These are phyloP conservation scores for Parazoanthus swiftii DNA, from an alignment of 92 coral and sea anemone species.

Conservation along the genomic window DNA sequence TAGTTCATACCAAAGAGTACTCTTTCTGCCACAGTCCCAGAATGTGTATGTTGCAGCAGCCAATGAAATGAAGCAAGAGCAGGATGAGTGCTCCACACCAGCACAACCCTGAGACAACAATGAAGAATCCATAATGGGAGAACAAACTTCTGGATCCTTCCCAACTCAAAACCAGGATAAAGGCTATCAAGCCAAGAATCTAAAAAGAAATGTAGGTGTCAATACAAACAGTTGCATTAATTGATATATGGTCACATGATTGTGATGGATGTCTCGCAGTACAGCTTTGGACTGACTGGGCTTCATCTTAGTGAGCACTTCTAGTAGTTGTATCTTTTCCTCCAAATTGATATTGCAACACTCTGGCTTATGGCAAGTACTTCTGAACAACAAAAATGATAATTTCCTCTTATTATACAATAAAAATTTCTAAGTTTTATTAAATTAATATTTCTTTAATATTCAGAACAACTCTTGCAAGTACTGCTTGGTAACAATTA, in stretches of 20 bases:
- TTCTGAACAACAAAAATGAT: too few relatives aligned
- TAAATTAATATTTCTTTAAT: too few relatives aligned
- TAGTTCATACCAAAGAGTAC: conserved; percentile 79
- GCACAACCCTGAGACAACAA: conserved; percentile 86
- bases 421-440: too few relatives aligned
- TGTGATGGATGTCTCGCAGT: too few relatives aligned
- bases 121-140: conserved; percentile 98
- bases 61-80: conserved; percentile 74
- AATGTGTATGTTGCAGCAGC: conserved; percentile 83
- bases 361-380: too few relatives aligned
- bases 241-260: too few relatives aligned
- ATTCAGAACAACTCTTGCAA: too few relatives aligned
- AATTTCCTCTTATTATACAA: too few relatives aligned
- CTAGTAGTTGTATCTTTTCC: too few relatives aligned
- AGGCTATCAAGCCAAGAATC: conserved; percentile 85
- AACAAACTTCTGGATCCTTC: conserved; percentile 68
- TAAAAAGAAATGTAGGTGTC: conserved; percentile 40
- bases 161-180: conserved; percentile 77
- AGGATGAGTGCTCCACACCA: conserved; percentile 85
- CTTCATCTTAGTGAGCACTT: too few relatives aligned
- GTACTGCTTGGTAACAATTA: not conserved
- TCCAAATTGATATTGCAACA: too few relatives aligned
- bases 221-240: not conserved
- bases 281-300: too few relatives aligned
- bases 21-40: conserved; percentile 97